Evolutionary conservation across 2,888 invertebrate species (phyloP), one percentile per base, ranked within the genome.

Genomic region (Anorthoa munda): DNA sequence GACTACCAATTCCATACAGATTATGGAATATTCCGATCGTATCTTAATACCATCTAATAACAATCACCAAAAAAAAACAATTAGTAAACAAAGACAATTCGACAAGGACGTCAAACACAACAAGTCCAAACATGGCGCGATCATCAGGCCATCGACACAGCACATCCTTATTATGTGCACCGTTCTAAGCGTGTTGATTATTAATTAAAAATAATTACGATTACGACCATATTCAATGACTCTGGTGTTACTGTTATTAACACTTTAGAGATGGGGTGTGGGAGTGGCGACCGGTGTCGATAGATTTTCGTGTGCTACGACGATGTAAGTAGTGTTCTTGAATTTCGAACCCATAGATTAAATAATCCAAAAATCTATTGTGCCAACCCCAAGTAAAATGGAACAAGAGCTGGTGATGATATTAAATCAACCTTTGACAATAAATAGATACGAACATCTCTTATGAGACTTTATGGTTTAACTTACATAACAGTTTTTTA

Each of bases 181-280:
- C 90, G 91, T 91, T 89, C 94, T 95, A 95, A 95, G 95, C 93
- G 93, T 95, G 95, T 95, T 96, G 96, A 95, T 96, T 96, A 96
- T 95, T 96, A 96, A 96, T 96, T 96, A 96, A 96, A 96, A 96
- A 96, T 96, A 96, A 96, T 96, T 95, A 96, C 94, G 94, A 96
- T 96, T 96, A 96, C 95, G 96, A 95, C 94, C 96, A 93, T 95
- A 95, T 96, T 96, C 96, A 96, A 96, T 96, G 96, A 96, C 96
- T 95, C 93, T 96, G 95, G 96, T 95, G 96, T 96, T 96, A 94
- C 93, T 92, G 94, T 93, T 93, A 95, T 96, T 95, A 96, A 95
- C 94, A 87, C 87, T 89, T 82, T 93, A 93, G 95, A 87, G 94
- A 84, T 90, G 93, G 82, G 89, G 2, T 4, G n/a, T 0, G 12